Base-by-base conservation (phyloP, 2,113 vertebrate genomes). In the Saimiri boliviensis region DNA sequence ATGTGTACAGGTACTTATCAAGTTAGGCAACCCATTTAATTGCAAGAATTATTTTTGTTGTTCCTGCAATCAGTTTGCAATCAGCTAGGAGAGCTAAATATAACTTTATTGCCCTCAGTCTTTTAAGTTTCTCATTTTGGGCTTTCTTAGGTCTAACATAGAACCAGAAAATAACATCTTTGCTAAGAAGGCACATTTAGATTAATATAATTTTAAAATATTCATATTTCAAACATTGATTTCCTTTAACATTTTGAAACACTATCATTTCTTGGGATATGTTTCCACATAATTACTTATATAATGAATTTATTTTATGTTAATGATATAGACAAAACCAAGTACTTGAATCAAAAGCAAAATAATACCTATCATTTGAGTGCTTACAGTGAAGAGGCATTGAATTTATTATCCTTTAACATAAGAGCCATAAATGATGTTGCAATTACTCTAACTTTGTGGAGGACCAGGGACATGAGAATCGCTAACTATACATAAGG, bases 61-160 rank as follows among this genome's bases (percentile, higher is more conserved):
- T 87, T 85, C 45, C 37, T 96, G 84, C 27, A 96, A 96, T 97
- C 95, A 96, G 82, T 89, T 95, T 87, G 32, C 94, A 97, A 96
- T 95, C 27, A 95, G 30, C 9, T 58, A 1, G 8, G 9, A 70
- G 12, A 25, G 4, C 37, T 95, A 96, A 96, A 92, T 87, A 93
- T 84, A 95, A 56, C 63, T 77, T 85, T 25, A 58, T 42, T 93
- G 45, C 16, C 84, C 35, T 84, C n/a, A 52, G 25, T 87, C 60
- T n/a, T 93, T 86, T 40, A 92, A 89, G 35, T 35, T 92, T 1
- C 23, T 90, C 32, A 90, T 76, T 89, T 93, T 71, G 52, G 8
- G 0, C 13, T 77, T 94, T 71, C 60, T 95, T 58, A 68, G 35
- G 30, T 82, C 40, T 86, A 79, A 60, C 8, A 84, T 0, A 45